Conservation (phyloP, 2,113 vertebrate genomes). For the Zosterops lateralis region DNA sequence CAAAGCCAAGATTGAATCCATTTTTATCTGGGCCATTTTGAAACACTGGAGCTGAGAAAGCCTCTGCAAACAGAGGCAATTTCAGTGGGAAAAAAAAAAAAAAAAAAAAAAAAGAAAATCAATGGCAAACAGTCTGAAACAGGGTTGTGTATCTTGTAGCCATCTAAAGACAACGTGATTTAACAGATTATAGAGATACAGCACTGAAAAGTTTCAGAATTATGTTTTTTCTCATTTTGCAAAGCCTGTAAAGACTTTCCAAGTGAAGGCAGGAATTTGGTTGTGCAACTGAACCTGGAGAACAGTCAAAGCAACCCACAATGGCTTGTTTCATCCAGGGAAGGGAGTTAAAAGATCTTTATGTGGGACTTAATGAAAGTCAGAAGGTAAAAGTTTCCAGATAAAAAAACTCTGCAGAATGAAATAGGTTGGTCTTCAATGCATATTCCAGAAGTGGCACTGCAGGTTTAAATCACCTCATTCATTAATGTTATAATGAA, state of each 20-base stretch:
- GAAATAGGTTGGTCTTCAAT: neutral
- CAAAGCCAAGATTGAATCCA: conserved; percentile 88
- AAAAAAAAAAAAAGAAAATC: neutral
- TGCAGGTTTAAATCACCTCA: neutral
- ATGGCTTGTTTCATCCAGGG: neutral
- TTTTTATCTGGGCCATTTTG: conserved; percentile 89
- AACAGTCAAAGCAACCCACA: neutral
- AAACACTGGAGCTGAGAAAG: conserved; percentile 93
- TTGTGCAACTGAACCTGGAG: neutral
- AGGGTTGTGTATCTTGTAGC: neutral
- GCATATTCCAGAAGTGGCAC: neutral
- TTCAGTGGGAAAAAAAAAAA: neutral
- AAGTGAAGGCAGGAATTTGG: neutral
- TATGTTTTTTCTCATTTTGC: neutral
- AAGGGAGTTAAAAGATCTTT: neutral
- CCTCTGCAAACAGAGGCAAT: conserved; percentile 77
- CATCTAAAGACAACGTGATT: neutral
- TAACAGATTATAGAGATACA: neutral
- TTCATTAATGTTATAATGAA: neutral
- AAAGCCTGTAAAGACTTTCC: neutral
- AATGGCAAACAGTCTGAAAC: neutral
- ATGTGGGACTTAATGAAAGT: neutral
- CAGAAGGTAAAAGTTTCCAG: neutral
- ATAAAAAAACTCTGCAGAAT: neutral
- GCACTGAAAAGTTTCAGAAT: neutral